Evolutionary conservation across 2,888 invertebrate species (phyloP).

Genomic region (Drosophila mulleri): DNA sequence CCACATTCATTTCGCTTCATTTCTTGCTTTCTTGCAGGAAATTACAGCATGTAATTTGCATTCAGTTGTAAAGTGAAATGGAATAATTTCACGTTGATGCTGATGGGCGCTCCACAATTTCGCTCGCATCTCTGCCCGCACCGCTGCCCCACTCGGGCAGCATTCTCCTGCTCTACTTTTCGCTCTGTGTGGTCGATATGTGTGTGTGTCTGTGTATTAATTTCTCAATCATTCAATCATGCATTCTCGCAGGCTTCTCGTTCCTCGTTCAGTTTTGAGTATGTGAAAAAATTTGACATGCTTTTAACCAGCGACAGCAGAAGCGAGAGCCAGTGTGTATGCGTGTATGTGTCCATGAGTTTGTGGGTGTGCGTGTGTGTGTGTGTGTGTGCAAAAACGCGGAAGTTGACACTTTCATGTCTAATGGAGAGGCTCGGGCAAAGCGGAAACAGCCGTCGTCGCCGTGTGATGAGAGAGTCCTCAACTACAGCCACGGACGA

Average conservation of each 20-base stretch:
- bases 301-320: conserved; percentile 68
- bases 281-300: conserved; percentile 78
- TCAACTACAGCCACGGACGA: conserved; percentile 16
- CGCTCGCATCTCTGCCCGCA: background rate
- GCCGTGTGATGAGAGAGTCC: conserved; percentile 38
- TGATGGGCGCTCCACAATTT: conserved; percentile 52
- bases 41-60: conserved; percentile 79
- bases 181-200: conserved; percentile 36
- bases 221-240: conserved; percentile 79
- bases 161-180: conserved; percentile 2
- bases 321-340: conserved; percentile 23
- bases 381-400: conserved; percentile 49
- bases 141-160: background rate
- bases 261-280: conserved; percentile 35
- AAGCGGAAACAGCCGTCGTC: conserved; percentile 40
- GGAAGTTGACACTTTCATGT: conserved; percentile 68
- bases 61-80: conserved; percentile 80
- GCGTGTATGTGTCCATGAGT: background rate
- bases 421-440: conserved; percentile 62
- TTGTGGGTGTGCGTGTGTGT: conserved; percentile 9
- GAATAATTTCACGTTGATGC: conserved; percentile 76
- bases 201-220: conserved; percentile 66
- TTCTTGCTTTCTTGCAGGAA: conserved; percentile 79
- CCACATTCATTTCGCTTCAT: conserved; percentile 79
- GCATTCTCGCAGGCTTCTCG: conserved; percentile 67